These are phyloP conservation scores for Autographa pulchrina DNA, from an alignment of 2,888 invertebrate genomes.

Conservation along the genomic window DNA sequence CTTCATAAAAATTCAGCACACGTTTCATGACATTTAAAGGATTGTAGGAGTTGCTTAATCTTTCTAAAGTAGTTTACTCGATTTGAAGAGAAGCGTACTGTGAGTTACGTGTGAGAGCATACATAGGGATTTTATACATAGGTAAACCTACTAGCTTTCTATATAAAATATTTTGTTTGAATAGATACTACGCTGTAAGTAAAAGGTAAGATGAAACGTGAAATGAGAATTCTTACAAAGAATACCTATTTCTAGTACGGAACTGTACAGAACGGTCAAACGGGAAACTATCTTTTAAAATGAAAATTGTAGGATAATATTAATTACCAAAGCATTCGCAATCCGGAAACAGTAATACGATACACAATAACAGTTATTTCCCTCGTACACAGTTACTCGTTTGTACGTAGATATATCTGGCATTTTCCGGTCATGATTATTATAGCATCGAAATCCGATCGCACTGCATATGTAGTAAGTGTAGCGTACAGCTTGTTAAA, in stretches of 20 bases:
- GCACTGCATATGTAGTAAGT: slow-evolving; percentile 4
- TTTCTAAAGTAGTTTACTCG: slow-evolving; percentile 63
- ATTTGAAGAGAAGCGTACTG: slow-evolving; percentile 52
- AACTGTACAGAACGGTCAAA: slow-evolving; percentile 35
- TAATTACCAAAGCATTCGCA: slow-evolving; percentile 32
- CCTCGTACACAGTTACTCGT: background rate
- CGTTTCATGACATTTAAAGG: slow-evolving; percentile 61
- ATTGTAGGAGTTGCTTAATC: slow-evolving; percentile 59
- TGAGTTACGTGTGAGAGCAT: slow-evolving; percentile 47
- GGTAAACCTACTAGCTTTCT: background rate
- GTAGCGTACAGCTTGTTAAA: slow-evolving; percentile 17
- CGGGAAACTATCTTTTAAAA: slow-evolving; percentile 40
- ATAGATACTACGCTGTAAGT: slow-evolving; percentile 19
- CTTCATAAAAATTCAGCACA: slow-evolving; percentile 57
- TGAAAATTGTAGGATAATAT: slow-evolving; percentile 36
- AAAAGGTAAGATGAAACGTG: slow-evolving; percentile 34
- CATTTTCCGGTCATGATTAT: slow-evolving; percentile 16
- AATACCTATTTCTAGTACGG: slow-evolving; percentile 18
- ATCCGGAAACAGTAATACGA: slow-evolving; percentile 3
- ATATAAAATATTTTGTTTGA: slow-evolving; percentile 13
- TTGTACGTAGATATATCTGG: slow-evolving; percentile 7
- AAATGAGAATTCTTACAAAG: slow-evolving; percentile 49
- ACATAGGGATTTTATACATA: slow-evolving; percentile 44
- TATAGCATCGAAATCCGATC: slow-evolving; percentile 24
- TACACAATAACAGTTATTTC: background rate